These are phyloP conservation scores for Thamnophis sirtalis DNA, from an alignment of 2,113 vertebrate genomes.

Conservation along the genomic window DNA sequence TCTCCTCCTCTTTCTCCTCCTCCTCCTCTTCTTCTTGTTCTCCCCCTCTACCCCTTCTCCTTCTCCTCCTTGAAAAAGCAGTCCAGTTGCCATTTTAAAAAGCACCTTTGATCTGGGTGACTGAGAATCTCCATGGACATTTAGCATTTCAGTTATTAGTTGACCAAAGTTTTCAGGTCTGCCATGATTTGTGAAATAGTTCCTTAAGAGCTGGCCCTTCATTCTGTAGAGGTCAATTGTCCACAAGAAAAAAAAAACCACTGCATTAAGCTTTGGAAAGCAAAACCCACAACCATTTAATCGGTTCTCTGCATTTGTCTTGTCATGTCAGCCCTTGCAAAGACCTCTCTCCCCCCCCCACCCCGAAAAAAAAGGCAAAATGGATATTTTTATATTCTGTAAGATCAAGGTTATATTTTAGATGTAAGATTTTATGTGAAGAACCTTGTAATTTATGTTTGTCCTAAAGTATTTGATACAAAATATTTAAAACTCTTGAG, in stretches of 20 bases:
- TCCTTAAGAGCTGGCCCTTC: neutral
- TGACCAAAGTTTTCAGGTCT: neutral
- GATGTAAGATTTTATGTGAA: conserved; percentile 78
- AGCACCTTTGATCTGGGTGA: too few species aligned
- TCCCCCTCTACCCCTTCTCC: fast-evolving
- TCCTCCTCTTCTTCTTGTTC: fast-evolving
- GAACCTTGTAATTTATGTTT: conserved; percentile 78
- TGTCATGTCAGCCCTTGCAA: conserved; percentile 64
- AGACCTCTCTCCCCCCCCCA: conserved; percentile 51
- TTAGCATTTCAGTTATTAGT: neutral
- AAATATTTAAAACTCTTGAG: conserved; percentile 74
- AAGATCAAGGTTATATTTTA: conserved; percentile 78
- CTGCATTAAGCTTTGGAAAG: conserved; percentile 39
- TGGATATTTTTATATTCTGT: conserved; percentile 78
- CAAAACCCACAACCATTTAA: conserved; percentile 30
- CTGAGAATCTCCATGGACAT: too few species aligned
- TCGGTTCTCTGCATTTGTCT: conserved; percentile 63
- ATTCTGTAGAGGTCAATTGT: conserved; percentile 1
- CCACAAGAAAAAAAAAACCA: conserved; percentile 14
- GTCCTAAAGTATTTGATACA: conserved; percentile 77
- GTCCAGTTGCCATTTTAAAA: too few species aligned
- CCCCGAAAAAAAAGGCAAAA: conserved; percentile 49
- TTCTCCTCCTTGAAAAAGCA: neutral
- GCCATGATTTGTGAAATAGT: conserved; percentile 9
- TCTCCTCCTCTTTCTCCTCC: fast-evolving